These are phyloP conservation scores for Strongylocentrotus purpuratus DNA, from an alignment of 35 echinoderm and acorn worm species.

Conservation along the genomic window DNA sequence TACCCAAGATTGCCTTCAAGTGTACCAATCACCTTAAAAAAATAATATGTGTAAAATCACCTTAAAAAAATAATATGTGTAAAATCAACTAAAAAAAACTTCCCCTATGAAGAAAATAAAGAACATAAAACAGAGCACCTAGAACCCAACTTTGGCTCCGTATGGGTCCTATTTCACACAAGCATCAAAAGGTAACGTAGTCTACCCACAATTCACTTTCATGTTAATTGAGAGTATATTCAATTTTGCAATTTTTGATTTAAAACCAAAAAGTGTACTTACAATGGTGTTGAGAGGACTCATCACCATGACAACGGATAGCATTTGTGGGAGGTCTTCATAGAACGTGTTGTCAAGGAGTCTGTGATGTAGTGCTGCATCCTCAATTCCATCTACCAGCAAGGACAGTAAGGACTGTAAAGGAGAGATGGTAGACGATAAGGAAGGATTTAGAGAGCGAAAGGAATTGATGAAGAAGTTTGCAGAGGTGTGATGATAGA, in stretches of 20 bases:
- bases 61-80: too few relatives aligned
- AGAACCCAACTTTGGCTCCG: too few relatives aligned
- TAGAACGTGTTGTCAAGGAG: constrained; percentile 69
- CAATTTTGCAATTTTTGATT: too few relatives aligned
- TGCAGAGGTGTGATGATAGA: background rate
- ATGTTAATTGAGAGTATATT: too few relatives aligned
- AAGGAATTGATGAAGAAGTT: background rate
- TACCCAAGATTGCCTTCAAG: background rate
- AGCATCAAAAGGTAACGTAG: too few relatives aligned
- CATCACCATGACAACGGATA: constrained; percentile 80
- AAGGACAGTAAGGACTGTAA: constrained; percentile 62
- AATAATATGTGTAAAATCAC: too few relatives aligned
- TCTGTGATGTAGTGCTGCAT: constrained; percentile 50
- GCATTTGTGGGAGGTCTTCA: constrained; percentile 63
- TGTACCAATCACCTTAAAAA: background rate
- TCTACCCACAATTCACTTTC: too few relatives aligned
- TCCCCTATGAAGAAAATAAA: too few relatives aligned
- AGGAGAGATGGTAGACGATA: constrained; percentile 16
- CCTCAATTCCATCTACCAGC: constrained; percentile 59
- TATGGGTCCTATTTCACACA: too few relatives aligned
- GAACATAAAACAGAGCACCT: background rate
- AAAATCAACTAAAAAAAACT: too few relatives aligned
- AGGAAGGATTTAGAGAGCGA: background rate
- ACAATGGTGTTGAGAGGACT: constrained; percentile 73
- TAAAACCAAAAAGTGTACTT: constrained; percentile 18